Evolutionary conservation across 2,113 vertebrate species (phyloP), one percentile per base, ranked within the genome.

Genomic region (Mesoclemmys tuberculata): DNA sequence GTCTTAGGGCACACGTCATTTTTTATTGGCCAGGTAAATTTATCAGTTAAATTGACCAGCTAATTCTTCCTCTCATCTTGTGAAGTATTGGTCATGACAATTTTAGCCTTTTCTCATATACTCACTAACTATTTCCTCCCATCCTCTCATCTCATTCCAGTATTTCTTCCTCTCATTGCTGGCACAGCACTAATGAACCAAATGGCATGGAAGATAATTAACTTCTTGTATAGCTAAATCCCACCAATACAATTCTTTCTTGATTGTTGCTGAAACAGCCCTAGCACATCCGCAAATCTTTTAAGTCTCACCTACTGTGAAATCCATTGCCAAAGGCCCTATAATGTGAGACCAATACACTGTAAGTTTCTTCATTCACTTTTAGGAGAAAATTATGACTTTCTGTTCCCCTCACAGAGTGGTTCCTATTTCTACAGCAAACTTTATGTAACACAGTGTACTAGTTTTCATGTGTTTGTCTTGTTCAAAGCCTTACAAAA

Each of bases 401-500:
- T 49, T 49, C 35, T 8, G 3, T 5, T 29, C 68, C 89, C 82
- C n/a, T 68, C 64, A 68, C n/a, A 68, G 64, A 68, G 64, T 1
- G 2, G 88, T 87, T 79, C 87, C 89, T 24, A 13, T 0, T 88
- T 64, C 27, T 49, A 54, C 56, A 86, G 54, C 52, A 78, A 86
- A 55, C 49, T 80, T 91, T 29, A 48, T 49, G 16, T 58, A 80
- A 85, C 2, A 44, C 46, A 24, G 24, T 29, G 29, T n/a, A 55
- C 48, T 49, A 78, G 46, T 80, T 41, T 84, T 90, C 58, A 56
- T 0, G 2, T 24, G 44, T 95, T 44, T 31, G 14, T 81, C 91
- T 82, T 83, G 19, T 84, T 92, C 55, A 85, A 85, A 97, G 81
- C 71, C 52, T 93, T 68, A 87, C n/a, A 46, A 83, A 94, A 77